Evolutionary conservation across 2,888 invertebrate genomes (phyloP).

Genomic region (Hypsopygia costalis): DNA sequence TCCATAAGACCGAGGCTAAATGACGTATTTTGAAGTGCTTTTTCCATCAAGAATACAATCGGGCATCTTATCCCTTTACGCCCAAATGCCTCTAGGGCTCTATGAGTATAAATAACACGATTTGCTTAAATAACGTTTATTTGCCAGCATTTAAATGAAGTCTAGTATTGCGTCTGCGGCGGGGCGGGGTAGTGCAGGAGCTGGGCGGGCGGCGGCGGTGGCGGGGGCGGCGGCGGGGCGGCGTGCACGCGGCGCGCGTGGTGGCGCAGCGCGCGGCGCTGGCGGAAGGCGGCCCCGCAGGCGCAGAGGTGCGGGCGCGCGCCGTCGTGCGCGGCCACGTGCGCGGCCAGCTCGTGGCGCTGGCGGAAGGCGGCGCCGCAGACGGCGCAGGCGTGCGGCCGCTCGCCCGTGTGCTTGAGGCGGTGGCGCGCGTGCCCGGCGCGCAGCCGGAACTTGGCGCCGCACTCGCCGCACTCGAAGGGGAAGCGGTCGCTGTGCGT

Average conservation of each 20-base stretch:
- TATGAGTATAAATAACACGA: no score
- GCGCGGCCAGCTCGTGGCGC: conserved; percentile 80
- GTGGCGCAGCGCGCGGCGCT: conserved; percentile 47
- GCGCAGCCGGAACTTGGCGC: conserved; percentile 80
- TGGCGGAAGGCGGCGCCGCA: conserved; percentile 81
- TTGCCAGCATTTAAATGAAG: no score
- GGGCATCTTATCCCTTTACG: no score
- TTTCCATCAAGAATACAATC: no score
- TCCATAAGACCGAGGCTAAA: no score
- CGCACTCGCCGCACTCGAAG: conserved; percentile 80
- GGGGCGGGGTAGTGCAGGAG: conserved; percentile 13
- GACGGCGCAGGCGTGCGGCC: conserved; percentile 79
- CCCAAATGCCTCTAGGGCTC: no score
- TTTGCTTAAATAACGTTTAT: no score
- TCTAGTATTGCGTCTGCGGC: no score
- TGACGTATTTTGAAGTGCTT: no score
- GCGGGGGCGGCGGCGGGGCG: conserved; percentile 16
- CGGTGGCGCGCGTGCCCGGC: conserved; percentile 79
- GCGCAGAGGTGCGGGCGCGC: conserved; percentile 77
- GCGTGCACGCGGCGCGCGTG: conserved; percentile 70
- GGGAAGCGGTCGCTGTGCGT: conserved; percentile 80
- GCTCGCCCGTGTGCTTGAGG: conserved; percentile 82
- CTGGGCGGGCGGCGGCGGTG: background rate
- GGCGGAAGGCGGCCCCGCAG: conserved; percentile 80
- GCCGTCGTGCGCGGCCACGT: conserved; percentile 27